Base-by-base conservation (phyloP, 2,113 vertebrate genomes). In the Indri indri region DNA sequence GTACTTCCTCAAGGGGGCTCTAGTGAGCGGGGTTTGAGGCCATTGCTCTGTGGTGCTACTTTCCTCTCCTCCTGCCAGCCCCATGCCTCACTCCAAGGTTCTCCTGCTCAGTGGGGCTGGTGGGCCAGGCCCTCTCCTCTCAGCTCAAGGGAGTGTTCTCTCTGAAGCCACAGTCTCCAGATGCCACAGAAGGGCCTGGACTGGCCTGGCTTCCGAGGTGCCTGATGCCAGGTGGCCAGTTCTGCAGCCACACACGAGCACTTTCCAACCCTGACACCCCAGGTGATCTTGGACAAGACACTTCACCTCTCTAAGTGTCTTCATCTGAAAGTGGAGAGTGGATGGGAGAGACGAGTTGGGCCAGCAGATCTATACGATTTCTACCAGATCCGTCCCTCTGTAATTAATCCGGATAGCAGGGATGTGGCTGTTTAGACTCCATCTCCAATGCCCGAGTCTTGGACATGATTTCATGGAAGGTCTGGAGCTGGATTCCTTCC, bases 1-100 rank as follows among this genome's bases (percentile, higher is more conserved):
- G 30, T 68, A 30, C 34, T 76, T 93, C 30, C 63, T 76, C n/a
- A n/a, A 73, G 65, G 40, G 34, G 30, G 20, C 17, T 2, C 12
- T 34, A 54, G 61, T 23, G 63, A 70, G 59, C 13, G 82, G 40
- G 50, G 59, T 0, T 25, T 40, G 8, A 1, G 25, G 27, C 50
- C 6, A 6, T n/a, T 12, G 17, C 8, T 16, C 14, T 7, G 0
- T 9, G 9, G 14, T 0, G 7, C 25, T 3, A 1, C 20, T n/a
- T 34, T 52, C 61, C 12, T n/a, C 70, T 82, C 20, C 3, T 50
- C 71, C 70, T 11, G 0, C 6, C 22, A 10, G 6, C 1, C 11
- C 17, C 7, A 7, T 0, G 25, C 63, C 32, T 10, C 7, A 45
- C 42, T 5, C 37, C 68, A 37, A 61, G 77, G 9, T 6, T 63